These are phyloP conservation scores for Phylloscopus whistleri DNA, from an alignment of 2,113 vertebrate species.

Conservation along the genomic window DNA sequence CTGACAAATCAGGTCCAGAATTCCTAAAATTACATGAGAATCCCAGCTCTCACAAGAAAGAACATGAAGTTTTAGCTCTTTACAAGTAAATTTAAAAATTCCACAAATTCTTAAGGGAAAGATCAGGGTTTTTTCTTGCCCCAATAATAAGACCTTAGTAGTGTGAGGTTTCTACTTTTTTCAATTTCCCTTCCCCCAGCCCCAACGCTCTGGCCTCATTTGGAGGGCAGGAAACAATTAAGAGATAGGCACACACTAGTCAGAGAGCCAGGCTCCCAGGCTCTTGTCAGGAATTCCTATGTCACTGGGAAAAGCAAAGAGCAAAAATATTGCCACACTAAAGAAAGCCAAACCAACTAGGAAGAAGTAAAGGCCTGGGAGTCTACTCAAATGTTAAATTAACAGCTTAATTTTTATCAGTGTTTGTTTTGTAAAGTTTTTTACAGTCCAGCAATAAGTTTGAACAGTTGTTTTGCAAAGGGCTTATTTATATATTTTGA, in stretches of 20 bases:
- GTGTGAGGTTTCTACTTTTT: not conserved
- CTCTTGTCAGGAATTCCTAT: constrained; percentile 1
- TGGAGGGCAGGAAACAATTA: constrained; percentile 46
- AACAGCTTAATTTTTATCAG: not conserved
- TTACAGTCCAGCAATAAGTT: not conserved
- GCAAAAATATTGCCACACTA: not conserved
- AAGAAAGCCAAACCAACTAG: not conserved
- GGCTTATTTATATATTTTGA: not conserved
- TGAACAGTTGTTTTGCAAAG: not conserved
- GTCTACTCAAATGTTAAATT: not conserved
- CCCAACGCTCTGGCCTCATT: not conserved
- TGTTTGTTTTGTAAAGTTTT: not conserved
- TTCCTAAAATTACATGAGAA: not conserved
- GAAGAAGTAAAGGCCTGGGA: not conserved
- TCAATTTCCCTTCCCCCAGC: not conserved
- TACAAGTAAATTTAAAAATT: not conserved
- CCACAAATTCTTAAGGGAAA: not conserved
- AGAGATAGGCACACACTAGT: not conserved
- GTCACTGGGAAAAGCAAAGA: not conserved
- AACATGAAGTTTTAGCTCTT: not conserved
- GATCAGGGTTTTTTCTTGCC: not conserved
- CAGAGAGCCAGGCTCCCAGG: not conserved
- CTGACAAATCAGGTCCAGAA: not conserved
- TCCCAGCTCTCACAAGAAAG: not conserved
- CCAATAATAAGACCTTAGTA: not conserved